Base-by-base conservation (phyloP, 2,888 invertebrate species). In the Cataglyphis albicans region DNA sequence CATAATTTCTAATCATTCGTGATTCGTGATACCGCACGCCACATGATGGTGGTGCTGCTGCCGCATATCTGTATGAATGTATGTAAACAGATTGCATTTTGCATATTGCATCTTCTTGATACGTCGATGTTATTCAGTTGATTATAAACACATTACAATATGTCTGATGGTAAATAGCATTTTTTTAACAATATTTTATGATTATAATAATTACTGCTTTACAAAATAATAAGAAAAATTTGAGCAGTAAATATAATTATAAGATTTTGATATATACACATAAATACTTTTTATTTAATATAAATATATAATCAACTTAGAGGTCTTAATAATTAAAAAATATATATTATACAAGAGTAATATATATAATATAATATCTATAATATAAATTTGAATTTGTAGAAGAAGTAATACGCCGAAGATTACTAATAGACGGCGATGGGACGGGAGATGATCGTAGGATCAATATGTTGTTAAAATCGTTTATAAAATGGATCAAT, bases 391-490 rank as follows among this genome's bases (percentile, higher is more conserved):
- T 52, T 52, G 48, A 52, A 35, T 57, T 78, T 65, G 4, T 25
- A 98, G 99, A 99, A 95, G 99, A 99, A 93, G 98, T 99, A 61
- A 98, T 99, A 85, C 97, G 98, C 89, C 96, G 98, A 89, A 96
- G 99, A 86, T 95, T 99, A 57, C 95, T 99, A 44, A 98, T 99
- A 91, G 99, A 99, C 94, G 99, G 99, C 21, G 99, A 99, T 95
- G 99, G 99, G 9, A 98, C 98, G 12, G 99, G 99, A 29, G 99
- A 99, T 93, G 99, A 99, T 93, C 96, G 99, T 82, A 95, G 98
- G 82, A 95, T 99, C 29, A 98, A 98, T 93, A 97, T 97, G 81
- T 95, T 99, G 25, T 95, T 98, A 12, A 98, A 98, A 95, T 97
- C 97, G 32, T 96, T 98, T 83, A 96, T 97, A 64, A 98, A 98